Conservation (phyloP, 2,888 invertebrate genomes). For the Ephialtes manifestator region DNA sequence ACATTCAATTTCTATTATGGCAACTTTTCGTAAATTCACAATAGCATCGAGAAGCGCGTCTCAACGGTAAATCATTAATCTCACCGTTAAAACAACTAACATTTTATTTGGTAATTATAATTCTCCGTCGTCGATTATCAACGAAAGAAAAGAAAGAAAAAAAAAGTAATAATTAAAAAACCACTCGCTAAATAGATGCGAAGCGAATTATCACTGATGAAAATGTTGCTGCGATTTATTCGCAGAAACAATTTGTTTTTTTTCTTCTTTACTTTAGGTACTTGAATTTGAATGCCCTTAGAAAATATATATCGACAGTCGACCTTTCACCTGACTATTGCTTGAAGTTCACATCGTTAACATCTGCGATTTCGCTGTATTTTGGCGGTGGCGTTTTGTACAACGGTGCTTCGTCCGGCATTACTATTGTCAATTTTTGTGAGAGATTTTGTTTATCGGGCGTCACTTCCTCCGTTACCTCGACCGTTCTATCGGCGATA, state of each 20-base stretch:
- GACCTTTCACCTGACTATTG: slow-evolving; percentile 50
- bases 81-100: slow-evolving; percentile 28
- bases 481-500: slow-evolving; percentile 73
- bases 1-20: slow-evolving; percentile 46
- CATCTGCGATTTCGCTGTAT: slow-evolving; percentile 74
- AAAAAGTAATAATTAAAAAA: slow-evolving; percentile 21
- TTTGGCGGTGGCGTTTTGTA: slow-evolving; percentile 79
- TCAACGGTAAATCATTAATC: slow-evolving; percentile 5
- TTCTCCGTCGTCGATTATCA: slow-evolving; percentile 21
- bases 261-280: slow-evolving; percentile 50
- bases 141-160: slow-evolving; percentile 2
- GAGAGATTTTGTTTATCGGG: slow-evolving; percentile 59
- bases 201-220: slow-evolving; percentile 56
- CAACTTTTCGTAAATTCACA: slow-evolving; percentile 26
- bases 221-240: slow-evolving; percentile 25
- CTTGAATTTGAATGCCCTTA: slow-evolving; percentile 67
- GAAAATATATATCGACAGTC: slow-evolving; percentile 48
- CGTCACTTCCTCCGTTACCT: slow-evolving; percentile 72
- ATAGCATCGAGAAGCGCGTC: slow-evolving; percentile 17
- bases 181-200: slow-evolving; percentile 28
- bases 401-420: slow-evolving; percentile 79
- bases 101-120: slow-evolving; percentile 48
- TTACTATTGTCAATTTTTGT: slow-evolving; percentile 74
- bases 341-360: slow-evolving; percentile 58
- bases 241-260: slow-evolving; percentile 12